phyloP scores from a whole-genome alignment of 2,797 vertebrate genomes.

The Acanthurus tractus region DNA sequence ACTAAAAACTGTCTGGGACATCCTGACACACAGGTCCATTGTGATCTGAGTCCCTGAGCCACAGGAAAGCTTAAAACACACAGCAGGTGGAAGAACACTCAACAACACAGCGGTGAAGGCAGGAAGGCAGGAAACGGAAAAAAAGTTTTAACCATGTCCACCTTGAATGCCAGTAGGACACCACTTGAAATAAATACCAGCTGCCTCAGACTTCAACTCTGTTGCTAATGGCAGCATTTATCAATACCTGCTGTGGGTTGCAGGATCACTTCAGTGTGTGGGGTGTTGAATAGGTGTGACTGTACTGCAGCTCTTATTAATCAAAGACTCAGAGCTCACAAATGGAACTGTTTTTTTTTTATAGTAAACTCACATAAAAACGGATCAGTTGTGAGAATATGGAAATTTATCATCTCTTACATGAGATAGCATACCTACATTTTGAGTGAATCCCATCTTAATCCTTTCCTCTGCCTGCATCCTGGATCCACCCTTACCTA shows the following conservation, averaged over 20 bases:
- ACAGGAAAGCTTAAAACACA: constrained; percentile 49
- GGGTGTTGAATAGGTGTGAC: background rate
- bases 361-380: background rate
- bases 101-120: constrained; percentile 44
- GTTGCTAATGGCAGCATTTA: background rate
- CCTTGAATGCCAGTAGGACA: constrained; percentile 39
- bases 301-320: background rate
- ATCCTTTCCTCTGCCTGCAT: background rate
- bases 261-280: background rate
- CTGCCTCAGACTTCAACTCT: constrained; percentile 21
- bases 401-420: background rate
- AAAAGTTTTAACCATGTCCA: constrained; percentile 34
- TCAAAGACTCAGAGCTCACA: constrained; percentile 1
- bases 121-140: constrained; percentile 51
- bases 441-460: background rate
- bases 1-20: constrained; percentile 41
- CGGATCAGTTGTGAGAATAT: background rate
- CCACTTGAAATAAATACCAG: constrained; percentile 29
- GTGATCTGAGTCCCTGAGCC: constrained; percentile 35
- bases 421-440: background rate
- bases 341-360: background rate
- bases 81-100: constrained; percentile 47
- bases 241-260: background rate
- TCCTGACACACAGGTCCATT: constrained; percentile 47
- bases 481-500: background rate